These are phyloP conservation scores for Pocillopora grandis DNA, from an alignment of 92 coral and sea anemone species.

Conservation along the genomic window DNA sequence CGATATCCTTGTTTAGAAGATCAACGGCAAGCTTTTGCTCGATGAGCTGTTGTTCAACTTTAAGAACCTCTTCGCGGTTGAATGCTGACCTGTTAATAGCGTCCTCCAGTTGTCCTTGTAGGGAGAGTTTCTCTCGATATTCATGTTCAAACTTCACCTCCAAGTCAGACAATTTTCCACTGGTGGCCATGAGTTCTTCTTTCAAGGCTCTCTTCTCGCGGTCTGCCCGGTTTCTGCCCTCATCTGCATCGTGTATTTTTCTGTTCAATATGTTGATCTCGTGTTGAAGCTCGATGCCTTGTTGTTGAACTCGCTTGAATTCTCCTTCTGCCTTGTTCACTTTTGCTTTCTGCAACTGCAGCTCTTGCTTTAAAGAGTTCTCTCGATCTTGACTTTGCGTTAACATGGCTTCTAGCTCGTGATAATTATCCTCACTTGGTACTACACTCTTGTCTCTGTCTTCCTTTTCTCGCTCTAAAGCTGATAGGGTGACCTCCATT, in stretches of 20 bases:
- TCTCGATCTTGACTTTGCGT: constrained; percentile 69
- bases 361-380: constrained; percentile 72
- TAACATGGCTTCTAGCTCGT: constrained; percentile 54
- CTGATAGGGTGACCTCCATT: constrained; percentile 83
- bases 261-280: constrained; percentile 81
- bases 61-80: constrained; percentile 82
- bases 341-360: constrained; percentile 78
- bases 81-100: constrained; percentile 67
- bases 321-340: constrained; percentile 81
- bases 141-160: constrained; percentile 94
- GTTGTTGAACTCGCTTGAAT: constrained; percentile 83
- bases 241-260: constrained; percentile 77
- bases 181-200: constrained; percentile 69
- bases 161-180: constrained; percentile 80
- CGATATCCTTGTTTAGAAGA: constrained; percentile 70
- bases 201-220: constrained; percentile 79
- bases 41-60: constrained; percentile 85
- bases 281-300: constrained; percentile 83
- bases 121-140: constrained; percentile 84
- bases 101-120: constrained; percentile 86
- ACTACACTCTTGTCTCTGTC: constrained; percentile 57
- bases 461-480: constrained; percentile 61
- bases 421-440: constrained; percentile 45
- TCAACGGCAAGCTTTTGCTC: constrained; percentile 77
- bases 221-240: constrained; percentile 72